A percentile compares a stretch with the other conserved stretches of the same genome.
Evolutionary conservation across 2,113 vertebrate species (phyloP).

Genomic region (Brachirus orientalis): DNA sequence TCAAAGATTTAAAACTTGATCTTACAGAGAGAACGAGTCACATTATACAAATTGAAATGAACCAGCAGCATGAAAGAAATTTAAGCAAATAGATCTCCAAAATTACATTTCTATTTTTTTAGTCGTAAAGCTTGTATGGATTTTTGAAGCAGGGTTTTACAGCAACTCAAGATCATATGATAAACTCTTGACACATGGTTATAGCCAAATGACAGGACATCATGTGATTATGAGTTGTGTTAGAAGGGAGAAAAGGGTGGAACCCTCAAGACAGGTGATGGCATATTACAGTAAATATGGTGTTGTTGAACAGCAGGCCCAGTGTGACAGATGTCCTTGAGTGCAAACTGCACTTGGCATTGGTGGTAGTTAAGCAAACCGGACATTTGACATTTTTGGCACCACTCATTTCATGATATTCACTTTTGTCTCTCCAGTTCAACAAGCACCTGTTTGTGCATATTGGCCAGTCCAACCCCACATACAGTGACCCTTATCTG

Average conservation of each 20-base stretch:
- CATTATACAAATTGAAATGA: no score
- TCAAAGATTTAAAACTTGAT: neutral
- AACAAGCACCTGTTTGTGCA: constrained; percentile 96
- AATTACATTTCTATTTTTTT: no score
- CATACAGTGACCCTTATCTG: constrained; percentile 90
- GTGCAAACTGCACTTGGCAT: neutral
- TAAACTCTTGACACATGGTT: neutral
- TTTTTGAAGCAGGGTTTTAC: neutral
- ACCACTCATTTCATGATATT: constrained; percentile 35
- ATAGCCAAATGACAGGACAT: constrained; percentile 5
- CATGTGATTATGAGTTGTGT: constrained; percentile 8
- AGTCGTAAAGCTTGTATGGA: neutral
- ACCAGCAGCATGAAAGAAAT: no score
- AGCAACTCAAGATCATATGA: neutral
- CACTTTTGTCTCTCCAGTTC: constrained; percentile 81
- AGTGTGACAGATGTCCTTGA: constrained; percentile 28
- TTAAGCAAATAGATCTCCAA: no score
- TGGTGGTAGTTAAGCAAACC: constrained; percentile 11
- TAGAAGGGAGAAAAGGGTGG: constrained; percentile 10
- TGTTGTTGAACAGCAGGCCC: constrained; percentile 17
- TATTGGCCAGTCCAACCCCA: constrained; percentile 91
- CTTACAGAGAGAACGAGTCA: no score
- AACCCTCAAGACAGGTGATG: constrained; percentile 32
- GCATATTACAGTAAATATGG: constrained; percentile 14
- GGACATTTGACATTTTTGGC: constrained; percentile 40